Evolutionary conservation across 2,888 invertebrate species (phyloP).

Genomic region (Fragum whitleyi): DNA sequence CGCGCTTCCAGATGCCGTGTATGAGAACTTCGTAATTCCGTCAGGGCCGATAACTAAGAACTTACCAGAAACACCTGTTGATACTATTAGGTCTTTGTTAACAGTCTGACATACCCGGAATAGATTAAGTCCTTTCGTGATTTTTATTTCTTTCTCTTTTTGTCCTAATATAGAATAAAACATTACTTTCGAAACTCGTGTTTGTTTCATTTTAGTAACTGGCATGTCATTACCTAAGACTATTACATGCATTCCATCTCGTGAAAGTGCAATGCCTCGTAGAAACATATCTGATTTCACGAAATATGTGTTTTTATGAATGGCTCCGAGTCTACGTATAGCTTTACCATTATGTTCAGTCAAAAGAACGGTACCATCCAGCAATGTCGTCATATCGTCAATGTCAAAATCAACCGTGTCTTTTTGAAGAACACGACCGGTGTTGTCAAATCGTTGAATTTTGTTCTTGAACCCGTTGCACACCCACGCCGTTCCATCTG

Average conservation of each 20-base stretch:
- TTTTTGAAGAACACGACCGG: slow-evolving; percentile 48
- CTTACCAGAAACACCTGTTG: slow-evolving; percentile 50
- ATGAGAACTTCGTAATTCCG: slow-evolving; percentile 48
- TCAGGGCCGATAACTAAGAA: slow-evolving; percentile 55
- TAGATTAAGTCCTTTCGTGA: slow-evolving; percentile 49
- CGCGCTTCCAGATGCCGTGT: slow-evolving; percentile 62
- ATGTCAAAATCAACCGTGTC: slow-evolving; percentile 61
- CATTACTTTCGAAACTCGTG: slow-evolving; percentile 45
- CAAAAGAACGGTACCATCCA: slow-evolving; percentile 58
- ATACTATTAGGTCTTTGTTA: slow-evolving; percentile 58
- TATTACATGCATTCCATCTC: slow-evolving; percentile 55
- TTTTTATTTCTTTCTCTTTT: slow-evolving; percentile 52
- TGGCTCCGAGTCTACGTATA: slow-evolving; percentile 46
- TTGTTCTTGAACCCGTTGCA: slow-evolving; percentile 62
- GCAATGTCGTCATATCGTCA: slow-evolving; percentile 59
- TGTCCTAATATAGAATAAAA: slow-evolving; percentile 47
- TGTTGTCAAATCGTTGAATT: slow-evolving; percentile 55
- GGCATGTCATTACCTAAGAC: slow-evolving; percentile 60
- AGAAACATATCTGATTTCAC: slow-evolving; percentile 61
- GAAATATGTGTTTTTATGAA: slow-evolving; percentile 53
- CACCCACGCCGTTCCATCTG: slow-evolving; percentile 61
- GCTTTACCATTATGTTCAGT: slow-evolving; percentile 60
- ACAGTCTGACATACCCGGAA: slow-evolving; percentile 58
- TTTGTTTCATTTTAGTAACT: slow-evolving; percentile 51
- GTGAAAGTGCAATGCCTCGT: slow-evolving; percentile 51